Evolutionary conservation across 2,113 vertebrate species (phyloP).

Genomic region (Dolichallabes microphthalmus): DNA sequence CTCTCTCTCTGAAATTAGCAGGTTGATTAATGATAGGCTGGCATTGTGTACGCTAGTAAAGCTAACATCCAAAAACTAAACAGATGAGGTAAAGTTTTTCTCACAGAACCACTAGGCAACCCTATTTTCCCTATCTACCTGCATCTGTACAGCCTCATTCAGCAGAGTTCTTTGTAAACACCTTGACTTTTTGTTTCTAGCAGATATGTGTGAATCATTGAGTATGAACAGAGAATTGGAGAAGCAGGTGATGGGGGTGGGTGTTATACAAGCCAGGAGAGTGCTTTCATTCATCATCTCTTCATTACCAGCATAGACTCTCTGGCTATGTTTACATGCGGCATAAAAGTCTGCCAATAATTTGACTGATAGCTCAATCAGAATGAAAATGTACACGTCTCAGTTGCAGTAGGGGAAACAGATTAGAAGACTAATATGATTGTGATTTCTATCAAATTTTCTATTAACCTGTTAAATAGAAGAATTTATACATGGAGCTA

Average conservation of each 20-base stretch:
- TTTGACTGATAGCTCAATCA: neutral
- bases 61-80: slow-evolving; percentile 9
- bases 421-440: neutral
- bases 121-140: neutral
- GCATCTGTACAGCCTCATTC: neutral
- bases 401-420: neutral
- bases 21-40: slow-evolving; percentile 46
- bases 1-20: slow-evolving; percentile 30
- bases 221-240: neutral
- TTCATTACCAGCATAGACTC: neutral
- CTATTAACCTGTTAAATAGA: neutral
- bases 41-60: slow-evolving; percentile 15
- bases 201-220: slow-evolving; percentile 16
- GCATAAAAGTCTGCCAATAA: neutral
- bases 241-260: slow-evolving; percentile 10
- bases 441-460: neutral
- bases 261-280: neutral
- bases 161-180: neutral
- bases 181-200: slow-evolving; percentile 12
- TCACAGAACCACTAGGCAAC: neutral
- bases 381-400: neutral
- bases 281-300: slow-evolving; percentile 18
- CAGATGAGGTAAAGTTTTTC: neutral
- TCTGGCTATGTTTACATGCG: neutral
- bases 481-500: neutral